Evolutionary conservation across 2,113 vertebrate genomes (phyloP).

Genomic region (Colaptes auratus): DNA sequence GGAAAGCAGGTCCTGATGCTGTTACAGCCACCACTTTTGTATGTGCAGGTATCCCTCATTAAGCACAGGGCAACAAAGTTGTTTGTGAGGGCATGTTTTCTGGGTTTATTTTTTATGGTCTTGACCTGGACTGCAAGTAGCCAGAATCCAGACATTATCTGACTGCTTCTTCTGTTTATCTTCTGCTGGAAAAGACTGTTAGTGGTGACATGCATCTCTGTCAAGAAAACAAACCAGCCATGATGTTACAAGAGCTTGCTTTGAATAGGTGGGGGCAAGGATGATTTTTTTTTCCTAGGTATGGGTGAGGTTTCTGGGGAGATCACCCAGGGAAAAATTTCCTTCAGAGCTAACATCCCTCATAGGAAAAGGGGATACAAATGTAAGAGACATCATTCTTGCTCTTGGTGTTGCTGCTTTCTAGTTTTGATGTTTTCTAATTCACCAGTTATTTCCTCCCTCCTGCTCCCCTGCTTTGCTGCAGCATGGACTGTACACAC

Average conservation of each 20-base stretch:
- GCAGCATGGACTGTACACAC: fast-evolving
- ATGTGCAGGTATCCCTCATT: not conserved
- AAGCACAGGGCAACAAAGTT: not conserved
- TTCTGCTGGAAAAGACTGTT: not conserved
- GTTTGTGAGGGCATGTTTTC: not conserved
- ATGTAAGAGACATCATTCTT: not conserved
- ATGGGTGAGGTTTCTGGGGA: not conserved
- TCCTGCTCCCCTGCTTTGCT: too few species aligned
- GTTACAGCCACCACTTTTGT: not conserved
- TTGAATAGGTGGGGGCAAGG: not conserved
- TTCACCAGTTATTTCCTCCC: not conserved
- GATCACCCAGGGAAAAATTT: not conserved
- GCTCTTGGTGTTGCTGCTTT: not conserved
- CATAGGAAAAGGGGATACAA: not conserved
- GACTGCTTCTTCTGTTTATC: not conserved
- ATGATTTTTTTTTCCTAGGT: not conserved
- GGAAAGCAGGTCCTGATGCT: not conserved
- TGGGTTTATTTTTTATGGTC: not conserved
- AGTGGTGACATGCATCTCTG: not conserved
- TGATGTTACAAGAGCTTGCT: not conserved
- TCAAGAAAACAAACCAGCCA: not conserved
- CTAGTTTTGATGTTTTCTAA: not conserved
- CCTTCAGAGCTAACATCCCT: not conserved
- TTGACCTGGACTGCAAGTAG: not conserved
- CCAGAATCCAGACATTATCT: not conserved